phyloP scores from a whole-genome alignment of 2,888 invertebrate genomes.

The Petrolisthes manimaculis region DNA sequence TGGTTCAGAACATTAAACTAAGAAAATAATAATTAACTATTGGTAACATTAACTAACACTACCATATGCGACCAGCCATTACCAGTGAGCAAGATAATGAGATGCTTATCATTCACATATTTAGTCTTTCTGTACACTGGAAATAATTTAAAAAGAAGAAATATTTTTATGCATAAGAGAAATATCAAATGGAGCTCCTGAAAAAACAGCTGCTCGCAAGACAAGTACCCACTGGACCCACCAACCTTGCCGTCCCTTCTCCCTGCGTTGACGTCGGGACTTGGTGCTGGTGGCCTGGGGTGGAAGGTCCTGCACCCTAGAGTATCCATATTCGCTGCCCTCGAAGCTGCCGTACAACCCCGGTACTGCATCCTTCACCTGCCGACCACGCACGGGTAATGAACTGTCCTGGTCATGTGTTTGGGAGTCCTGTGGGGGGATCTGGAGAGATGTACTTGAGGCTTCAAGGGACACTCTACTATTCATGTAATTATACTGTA shows the following conservation, averaged over 20 bases:
- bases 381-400: constrained; percentile 13
- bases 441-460: too few relatives aligned
- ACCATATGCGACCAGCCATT: constrained; percentile 62
- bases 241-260: constrained; percentile 78
- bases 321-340: constrained; percentile 78
- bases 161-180: too few relatives aligned
- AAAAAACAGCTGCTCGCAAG: constrained; percentile 35
- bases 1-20: constrained; percentile 49
- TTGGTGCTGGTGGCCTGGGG: constrained; percentile 58
- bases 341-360: constrained; percentile 72
- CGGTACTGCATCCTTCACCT: constrained; percentile 76
- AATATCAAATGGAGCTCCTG: too few relatives aligned
- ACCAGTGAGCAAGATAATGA: constrained; percentile 69
- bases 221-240: constrained; percentile 55
- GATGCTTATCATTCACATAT: too few relatives aligned
- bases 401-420: not conserved
- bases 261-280: constrained; percentile 74
- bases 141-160: too few relatives aligned
- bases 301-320: constrained; percentile 76
- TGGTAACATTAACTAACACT: constrained; percentile 42
- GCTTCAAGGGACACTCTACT: too few relatives aligned
- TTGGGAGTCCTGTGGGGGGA: too few relatives aligned
- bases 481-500: too few relatives aligned
- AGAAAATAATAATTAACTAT: constrained; percentile 39
- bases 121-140: too few relatives aligned